phyloP scores from a whole-genome alignment of 64 coral and sea anemone genomes.

The Actinia tenebrosa region DNA sequence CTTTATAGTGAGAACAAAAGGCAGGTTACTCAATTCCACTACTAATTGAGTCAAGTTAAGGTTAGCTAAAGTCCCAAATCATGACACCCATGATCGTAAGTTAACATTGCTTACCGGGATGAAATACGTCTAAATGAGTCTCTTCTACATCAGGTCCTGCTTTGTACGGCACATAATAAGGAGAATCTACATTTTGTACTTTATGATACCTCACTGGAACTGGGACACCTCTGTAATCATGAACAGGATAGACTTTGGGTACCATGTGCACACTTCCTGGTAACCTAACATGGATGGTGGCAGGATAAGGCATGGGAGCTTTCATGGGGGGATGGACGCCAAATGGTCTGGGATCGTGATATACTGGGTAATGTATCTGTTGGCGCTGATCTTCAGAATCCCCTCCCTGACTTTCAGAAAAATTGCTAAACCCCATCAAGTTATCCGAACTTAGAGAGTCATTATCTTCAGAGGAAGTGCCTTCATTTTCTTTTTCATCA shows the following conservation, averaged over 20 bases:
- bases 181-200: slow-evolving; percentile 24
- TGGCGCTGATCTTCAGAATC: slow-evolving; percentile 25
- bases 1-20: no score
- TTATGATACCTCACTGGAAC: slow-evolving; percentile 16
- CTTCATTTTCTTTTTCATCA: not conserved
- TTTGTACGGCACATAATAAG: slow-evolving; percentile 51
- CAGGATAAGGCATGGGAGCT: slow-evolving; percentile 27
- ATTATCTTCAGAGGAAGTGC: not conserved
- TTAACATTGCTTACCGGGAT: slow-evolving; percentile 35
- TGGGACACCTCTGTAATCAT: slow-evolving; percentile 38
- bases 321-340: not conserved
- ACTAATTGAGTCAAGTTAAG: no score
- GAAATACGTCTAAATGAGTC: slow-evolving; percentile 37
- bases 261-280: slow-evolving; percentile 1
- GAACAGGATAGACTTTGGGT: slow-evolving; percentile 18
- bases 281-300: slow-evolving; percentile 1
- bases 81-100: no score
- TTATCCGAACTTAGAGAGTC: not conserved
- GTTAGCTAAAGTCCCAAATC: no score
- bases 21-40: no score
- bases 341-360: not conserved
- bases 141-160: slow-evolving; percentile 12
- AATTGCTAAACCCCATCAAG: not conserved
- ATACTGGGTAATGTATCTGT: slow-evolving; percentile 14
- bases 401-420: not conserved